These are phyloP conservation scores for Tor tambroides DNA, from an alignment of 2,113 vertebrate species.

Conservation along the genomic window DNA sequence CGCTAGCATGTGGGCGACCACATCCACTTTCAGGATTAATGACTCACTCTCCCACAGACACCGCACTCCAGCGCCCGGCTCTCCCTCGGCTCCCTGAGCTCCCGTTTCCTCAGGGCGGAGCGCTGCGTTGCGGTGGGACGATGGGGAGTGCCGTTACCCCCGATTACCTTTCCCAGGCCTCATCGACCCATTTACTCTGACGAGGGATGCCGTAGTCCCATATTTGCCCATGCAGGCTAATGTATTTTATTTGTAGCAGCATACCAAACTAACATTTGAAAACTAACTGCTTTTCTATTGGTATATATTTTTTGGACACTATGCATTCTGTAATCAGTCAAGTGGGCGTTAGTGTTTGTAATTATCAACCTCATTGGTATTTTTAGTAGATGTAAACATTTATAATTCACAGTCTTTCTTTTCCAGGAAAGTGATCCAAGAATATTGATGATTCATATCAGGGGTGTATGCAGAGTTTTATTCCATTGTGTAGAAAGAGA, in stretches of 20 bases:
- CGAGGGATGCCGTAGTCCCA: background rate
- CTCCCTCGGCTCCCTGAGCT: conserved; percentile 11
- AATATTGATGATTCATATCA: background rate
- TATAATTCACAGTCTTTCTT: background rate
- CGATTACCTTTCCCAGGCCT: conserved; percentile 28
- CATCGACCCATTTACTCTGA: background rate
- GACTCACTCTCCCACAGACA: background rate
- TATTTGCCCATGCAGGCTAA: background rate
- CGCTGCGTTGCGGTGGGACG: background rate
- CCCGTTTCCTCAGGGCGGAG: background rate
- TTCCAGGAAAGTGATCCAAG: background rate
- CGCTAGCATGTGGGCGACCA: conserved; percentile 18
- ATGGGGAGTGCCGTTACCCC: background rate
- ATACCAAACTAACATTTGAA: background rate
- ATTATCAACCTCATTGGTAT: background rate
- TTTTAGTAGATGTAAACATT: background rate
- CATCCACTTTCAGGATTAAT: conserved; percentile 30
- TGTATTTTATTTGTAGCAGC: background rate
- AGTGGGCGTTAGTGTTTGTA: background rate
- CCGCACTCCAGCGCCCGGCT: background rate
- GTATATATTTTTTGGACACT: background rate
- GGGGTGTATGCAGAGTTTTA: too few relatives aligned
- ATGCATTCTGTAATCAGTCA: background rate
- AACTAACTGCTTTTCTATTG: background rate
- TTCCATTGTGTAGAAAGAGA: too few relatives aligned